Evolutionary conservation across 2,113 vertebrate species (phyloP).

Genomic region (Scatophagus argus): DNA sequence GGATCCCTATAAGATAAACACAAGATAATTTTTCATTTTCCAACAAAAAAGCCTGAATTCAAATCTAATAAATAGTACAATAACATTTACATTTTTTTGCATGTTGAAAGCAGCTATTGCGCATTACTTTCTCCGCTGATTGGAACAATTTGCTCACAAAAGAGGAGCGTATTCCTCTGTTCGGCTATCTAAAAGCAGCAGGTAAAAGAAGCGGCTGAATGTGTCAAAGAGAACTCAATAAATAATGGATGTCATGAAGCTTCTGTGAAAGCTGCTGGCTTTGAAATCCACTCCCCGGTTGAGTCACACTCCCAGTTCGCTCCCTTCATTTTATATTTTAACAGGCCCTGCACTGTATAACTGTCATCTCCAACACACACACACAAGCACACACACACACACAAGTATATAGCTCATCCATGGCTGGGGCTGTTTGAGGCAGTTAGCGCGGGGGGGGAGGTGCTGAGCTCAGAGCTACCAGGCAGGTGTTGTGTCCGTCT

Average conservation of each 20-base stretch:
- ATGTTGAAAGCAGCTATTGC: neutral
- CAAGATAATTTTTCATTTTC: neutral
- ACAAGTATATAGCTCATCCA: conserved; percentile 30
- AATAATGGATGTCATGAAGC: conserved; percentile 75
- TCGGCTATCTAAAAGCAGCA: conserved; percentile 42
- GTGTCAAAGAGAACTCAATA: conserved; percentile 68
- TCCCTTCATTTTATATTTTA: conserved; percentile 73
- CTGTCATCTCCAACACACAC: conserved; percentile 31
- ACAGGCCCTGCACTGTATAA: conserved; percentile 47
- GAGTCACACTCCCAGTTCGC: conserved; percentile 61
- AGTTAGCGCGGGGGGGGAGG: conserved; percentile 43
- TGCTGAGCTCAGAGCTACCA: conserved; percentile 57
- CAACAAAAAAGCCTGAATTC: neutral
- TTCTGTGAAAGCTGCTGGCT: conserved; percentile 67
- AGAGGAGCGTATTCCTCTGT: neutral
- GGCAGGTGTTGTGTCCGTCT: conserved; percentile 67
- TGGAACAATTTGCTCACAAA: conserved; percentile 41
- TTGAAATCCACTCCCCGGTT: conserved; percentile 73
- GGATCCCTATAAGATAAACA: neutral
- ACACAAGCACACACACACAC: conserved; percentile 21
- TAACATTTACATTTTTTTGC: neutral
- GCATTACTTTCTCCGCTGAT: conserved; percentile 19
- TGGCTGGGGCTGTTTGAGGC: conserved; percentile 54
- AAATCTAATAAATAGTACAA: neutral
- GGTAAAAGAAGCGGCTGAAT: conserved; percentile 60